Evolutionary conservation across 1,140 invertebrate species (phyloP).

Genomic region (Drosophila bocqueti): DNA sequence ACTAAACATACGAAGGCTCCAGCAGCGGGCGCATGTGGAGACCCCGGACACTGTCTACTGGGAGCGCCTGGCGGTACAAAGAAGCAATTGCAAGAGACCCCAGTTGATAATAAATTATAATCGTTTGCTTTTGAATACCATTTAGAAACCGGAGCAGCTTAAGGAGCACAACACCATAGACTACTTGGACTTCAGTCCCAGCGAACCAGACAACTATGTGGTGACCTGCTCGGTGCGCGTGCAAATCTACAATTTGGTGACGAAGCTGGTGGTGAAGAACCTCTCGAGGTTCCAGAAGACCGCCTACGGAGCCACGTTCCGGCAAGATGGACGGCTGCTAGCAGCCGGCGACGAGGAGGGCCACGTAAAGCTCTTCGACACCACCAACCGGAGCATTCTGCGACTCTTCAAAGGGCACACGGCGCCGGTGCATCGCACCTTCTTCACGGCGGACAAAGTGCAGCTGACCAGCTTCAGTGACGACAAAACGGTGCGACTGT

Average conservation of each 20-base stretch:
- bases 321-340: constrained; percentile 93
- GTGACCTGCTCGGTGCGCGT: constrained; percentile 96
- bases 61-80: constrained; percentile 90
- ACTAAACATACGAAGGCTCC: constrained; percentile 90
- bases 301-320: constrained; percentile 94
- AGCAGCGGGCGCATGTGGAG: constrained; percentile 88
- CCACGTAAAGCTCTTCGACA: constrained; percentile 95
- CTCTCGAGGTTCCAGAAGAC: constrained; percentile 94
- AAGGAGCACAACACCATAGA: constrained; percentile 97
- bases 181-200: constrained; percentile 95
- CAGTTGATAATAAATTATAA: background rate
- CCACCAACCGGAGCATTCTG: constrained; percentile 91
- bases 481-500: constrained; percentile 94
- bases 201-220: constrained; percentile 94
- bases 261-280: constrained; percentile 93
- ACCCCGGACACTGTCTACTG: constrained; percentile 93
- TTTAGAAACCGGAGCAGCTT: constrained; percentile 92
- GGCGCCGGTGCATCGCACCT: constrained; percentile 91
- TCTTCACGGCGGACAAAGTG: constrained; percentile 92
- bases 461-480: constrained; percentile 96
- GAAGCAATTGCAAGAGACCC: background rate
- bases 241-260: constrained; percentile 96
- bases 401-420: constrained; percentile 87
- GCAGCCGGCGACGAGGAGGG: constrained; percentile 95
- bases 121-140: constrained; percentile 47